Percentiles rank a stretch among this genome's conserved stretches.
Conservation (phyloP, 2,113 vertebrate genomes). For the Tamias sibiricus region DNA sequence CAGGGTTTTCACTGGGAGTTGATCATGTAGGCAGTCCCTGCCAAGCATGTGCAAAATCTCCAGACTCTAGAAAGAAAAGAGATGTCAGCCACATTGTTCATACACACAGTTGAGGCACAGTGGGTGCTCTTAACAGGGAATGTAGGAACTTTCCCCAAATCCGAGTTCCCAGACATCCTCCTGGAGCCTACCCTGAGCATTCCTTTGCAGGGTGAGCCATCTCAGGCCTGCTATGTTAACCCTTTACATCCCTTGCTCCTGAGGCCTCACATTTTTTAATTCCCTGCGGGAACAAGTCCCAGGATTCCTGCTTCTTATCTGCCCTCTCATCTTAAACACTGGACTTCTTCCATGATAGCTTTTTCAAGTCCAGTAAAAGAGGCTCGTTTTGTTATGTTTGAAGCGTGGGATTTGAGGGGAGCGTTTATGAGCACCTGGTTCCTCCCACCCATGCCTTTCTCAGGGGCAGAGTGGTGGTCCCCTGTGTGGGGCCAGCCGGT, state of each 20-base stretch:
- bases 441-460: conserved; percentile 64
- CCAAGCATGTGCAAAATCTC: neutral
- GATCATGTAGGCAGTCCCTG: neutral
- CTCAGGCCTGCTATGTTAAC: neutral
- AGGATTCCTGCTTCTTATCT: neutral
- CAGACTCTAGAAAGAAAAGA: neutral
- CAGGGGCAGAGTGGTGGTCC: neutral
- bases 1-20: neutral
- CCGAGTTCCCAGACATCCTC: neutral
- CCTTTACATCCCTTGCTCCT: neutral
- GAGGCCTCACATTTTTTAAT: neutral
- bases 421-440: neutral
- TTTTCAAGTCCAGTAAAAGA: conserved; percentile 18
- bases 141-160: neutral
- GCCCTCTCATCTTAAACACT: neutral
- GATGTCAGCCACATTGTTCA: neutral
- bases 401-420: neutral
- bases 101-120: neutral
- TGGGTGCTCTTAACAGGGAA: neutral
- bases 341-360: neutral
- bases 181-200: neutral
- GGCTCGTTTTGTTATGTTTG: neutral
- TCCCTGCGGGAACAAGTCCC: neutral
- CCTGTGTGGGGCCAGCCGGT: neutral
- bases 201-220: neutral